Evolutionary conservation across 2,888 invertebrate genomes (phyloP), one percentile per base, ranked within the genome.

Genomic region (Mechanitis messenoides): DNA sequence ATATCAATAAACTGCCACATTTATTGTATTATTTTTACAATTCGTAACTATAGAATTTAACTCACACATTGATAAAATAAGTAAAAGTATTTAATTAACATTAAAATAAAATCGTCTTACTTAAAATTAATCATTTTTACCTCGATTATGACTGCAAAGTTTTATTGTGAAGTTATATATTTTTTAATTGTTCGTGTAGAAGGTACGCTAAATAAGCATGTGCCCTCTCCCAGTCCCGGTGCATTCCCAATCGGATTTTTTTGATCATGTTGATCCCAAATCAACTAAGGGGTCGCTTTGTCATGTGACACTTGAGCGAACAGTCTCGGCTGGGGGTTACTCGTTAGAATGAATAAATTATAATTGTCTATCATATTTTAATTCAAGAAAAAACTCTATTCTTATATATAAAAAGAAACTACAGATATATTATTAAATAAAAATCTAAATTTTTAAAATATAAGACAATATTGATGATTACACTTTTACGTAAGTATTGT

Each of bases 301-400:
- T 88, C 82, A 87, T 85, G 80, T 82, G 87, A 88, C 88, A 89
- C 88, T 88, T 85, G 88, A 86, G 83, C 84, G 81, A 80, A 77
- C 75, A 76, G 76, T 76, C 81, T 80, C 77, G 65, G 74, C 83
- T 80, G 80, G 75, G 81, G 83, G 86, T 79, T 82, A 78, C 79
- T 84, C 81, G 82, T 83, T 84, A 82, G 79, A 81, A 83, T 81
- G 78, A 73, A 74, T 74, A 73, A 79, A 81, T 50, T 50, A 50
- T 84, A 81, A 85, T 84, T 84, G 79, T 80, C 76, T 78, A 80
- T 84, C 83, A 77, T 77, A 67, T 73, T 68, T 58, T 70, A 71
- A 31, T 31, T 11, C 50, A 50, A 9, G 6, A 50, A 50, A 50
- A 50, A 31, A 31, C 7, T 31, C 7, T 11, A 50, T 50, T 31